Percentiles rank a stretch among this genome's conserved stretches.
Evolutionary conservation across 2,113 vertebrate species (phyloP).

Genomic region (Microcebus griseorufus): DNA sequence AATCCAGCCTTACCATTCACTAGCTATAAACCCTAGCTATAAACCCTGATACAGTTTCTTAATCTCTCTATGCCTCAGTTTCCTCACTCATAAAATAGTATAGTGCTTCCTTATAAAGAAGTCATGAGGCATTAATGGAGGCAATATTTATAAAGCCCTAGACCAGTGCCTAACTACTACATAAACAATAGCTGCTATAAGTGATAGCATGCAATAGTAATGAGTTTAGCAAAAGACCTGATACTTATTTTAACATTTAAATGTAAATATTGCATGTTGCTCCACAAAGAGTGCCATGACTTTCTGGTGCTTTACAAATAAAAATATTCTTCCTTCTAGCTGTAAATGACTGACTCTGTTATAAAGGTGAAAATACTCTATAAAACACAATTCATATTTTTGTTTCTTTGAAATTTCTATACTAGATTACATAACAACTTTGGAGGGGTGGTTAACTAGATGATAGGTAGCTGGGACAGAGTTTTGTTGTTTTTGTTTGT

Average conservation of each 20-base stretch:
- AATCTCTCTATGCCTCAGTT: neutral
- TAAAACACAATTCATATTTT: neutral
- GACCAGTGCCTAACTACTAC: neutral
- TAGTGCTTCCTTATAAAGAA: neutral
- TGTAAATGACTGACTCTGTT: neutral
- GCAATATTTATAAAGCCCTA: neutral
- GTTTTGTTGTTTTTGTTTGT: neutral
- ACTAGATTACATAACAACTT: neutral
- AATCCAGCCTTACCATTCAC: neutral
- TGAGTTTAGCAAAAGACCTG: neutral
- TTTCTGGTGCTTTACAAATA: neutral
- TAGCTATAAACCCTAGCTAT: too few species aligned
- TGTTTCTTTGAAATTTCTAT: slow-evolving; percentile 15
- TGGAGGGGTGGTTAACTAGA: neutral
- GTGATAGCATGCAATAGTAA: neutral
- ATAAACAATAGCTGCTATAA: neutral
- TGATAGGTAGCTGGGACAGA: neutral
- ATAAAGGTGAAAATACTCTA: neutral
- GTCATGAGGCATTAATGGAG: neutral
- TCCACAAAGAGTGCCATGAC: neutral
- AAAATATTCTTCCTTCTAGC: neutral
- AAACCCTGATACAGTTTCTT: neutral
- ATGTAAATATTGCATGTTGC: neutral
- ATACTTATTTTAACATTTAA: neutral
- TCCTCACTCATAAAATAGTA: neutral